These are phyloP conservation scores for Trichomycterus rosablanca DNA, from an alignment of 2,113 vertebrate genomes.

Conservation along the genomic window DNA sequence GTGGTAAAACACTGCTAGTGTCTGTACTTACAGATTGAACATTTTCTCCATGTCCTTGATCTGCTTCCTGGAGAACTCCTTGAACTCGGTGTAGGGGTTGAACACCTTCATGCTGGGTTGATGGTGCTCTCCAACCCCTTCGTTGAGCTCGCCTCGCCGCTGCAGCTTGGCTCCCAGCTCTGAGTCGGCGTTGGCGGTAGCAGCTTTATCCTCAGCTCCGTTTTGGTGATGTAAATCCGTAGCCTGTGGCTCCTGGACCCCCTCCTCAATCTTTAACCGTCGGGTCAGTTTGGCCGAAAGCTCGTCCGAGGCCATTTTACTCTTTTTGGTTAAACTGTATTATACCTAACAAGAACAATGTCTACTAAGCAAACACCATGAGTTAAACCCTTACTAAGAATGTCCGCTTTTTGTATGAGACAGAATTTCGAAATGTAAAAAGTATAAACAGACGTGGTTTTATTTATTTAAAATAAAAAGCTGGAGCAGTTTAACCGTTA, in stretches of 20 bases:
- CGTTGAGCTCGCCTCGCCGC: slow-evolving; percentile 76
- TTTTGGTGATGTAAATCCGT: slow-evolving; percentile 47
- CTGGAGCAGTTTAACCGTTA: too few relatives aligned
- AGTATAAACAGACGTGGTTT: too few relatives aligned
- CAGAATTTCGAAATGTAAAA: neutral
- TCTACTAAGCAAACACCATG: slow-evolving; percentile 31
- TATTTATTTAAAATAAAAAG: too few relatives aligned
- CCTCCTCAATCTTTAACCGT: slow-evolving; percentile 75
- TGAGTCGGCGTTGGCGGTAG: slow-evolving; percentile 62
- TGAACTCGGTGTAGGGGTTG: slow-evolving; percentile 91
- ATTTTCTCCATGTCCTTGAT: slow-evolving; percentile 94
- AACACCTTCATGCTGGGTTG: slow-evolving; percentile 81
- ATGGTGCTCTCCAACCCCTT: slow-evolving; percentile 61
- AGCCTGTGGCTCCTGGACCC: slow-evolving; percentile 51
- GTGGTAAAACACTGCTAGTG: too few relatives aligned
- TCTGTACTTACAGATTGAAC: slow-evolving; percentile 83
- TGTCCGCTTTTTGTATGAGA: slow-evolving; percentile 28
- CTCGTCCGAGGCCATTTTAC: slow-evolving; percentile 79
- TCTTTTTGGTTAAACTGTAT: slow-evolving; percentile 24
- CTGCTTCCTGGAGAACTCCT: slow-evolving; percentile 89
- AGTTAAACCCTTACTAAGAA: slow-evolving; percentile 14
- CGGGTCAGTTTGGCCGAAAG: slow-evolving; percentile 77
- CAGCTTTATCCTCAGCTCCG: slow-evolving; percentile 51
- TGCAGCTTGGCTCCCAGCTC: slow-evolving; percentile 76
- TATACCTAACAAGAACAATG: too few relatives aligned